A percentile compares a stretch with the other conserved stretches of the same genome.
phyloP scores from a whole-genome alignment of 2,888 invertebrate genomes.

The Orthosia incerta region DNA sequence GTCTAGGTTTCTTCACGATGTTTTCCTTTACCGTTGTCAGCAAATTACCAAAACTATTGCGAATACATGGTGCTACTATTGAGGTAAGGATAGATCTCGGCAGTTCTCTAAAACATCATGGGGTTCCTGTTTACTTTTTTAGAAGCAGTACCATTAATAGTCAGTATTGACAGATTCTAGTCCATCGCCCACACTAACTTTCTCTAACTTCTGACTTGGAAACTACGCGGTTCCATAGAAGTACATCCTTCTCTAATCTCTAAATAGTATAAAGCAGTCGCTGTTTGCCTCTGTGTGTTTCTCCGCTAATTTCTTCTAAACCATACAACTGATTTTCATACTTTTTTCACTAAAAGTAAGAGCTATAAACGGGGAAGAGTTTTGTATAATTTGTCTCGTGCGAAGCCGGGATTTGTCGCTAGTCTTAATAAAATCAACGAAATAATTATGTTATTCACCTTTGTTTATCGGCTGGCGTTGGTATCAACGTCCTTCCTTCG shows the following conservation, averaged over 20 bases:
- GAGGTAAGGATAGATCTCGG: not conserved
- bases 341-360: too few species aligned
- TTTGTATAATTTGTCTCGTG: too few species aligned
- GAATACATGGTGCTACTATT: not conserved
- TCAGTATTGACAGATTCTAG: slow-evolving; percentile 16
- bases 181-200: slow-evolving; percentile 34
- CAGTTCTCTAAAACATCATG: not conserved
- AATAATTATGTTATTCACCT: slow-evolving; percentile 47
- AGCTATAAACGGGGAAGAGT: too few species aligned
- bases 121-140: not conserved
- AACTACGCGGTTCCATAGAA: slow-evolving; percentile 12
- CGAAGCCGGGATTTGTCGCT: too few species aligned
- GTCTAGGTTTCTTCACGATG: too few species aligned
- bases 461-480: slow-evolving; percentile 3
- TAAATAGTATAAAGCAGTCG: too few species aligned
- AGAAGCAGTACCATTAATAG: slow-evolving; percentile 4
- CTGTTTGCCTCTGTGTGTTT: too few species aligned
- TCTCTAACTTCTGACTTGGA: slow-evolving; percentile 25
- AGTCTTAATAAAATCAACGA: slow-evolving; percentile 20
- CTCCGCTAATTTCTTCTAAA: too few species aligned
- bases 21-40: too few species aligned
- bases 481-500: slow-evolving; percentile 39
- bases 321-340: too few species aligned
- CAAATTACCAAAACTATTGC: not conserved
- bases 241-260: not conserved